phyloP scores from a whole-genome alignment of 2,113 vertebrate genomes.

The Xenopus borealis region DNA sequence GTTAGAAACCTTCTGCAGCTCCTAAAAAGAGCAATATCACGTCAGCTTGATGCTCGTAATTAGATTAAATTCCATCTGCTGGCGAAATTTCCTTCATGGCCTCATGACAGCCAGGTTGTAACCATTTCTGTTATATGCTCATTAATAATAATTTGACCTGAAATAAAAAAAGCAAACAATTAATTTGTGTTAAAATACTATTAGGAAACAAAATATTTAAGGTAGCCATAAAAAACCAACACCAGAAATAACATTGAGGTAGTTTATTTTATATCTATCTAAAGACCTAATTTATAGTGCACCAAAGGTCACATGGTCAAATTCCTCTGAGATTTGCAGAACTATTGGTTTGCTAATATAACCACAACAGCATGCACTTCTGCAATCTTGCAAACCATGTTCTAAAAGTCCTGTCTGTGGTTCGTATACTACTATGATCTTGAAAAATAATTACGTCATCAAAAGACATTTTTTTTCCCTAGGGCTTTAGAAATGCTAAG shows the following conservation, averaged over 20 bases:
- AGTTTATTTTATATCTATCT: not conserved
- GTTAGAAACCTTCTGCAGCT: constrained; percentile 34
- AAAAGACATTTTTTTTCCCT: constrained; percentile 2
- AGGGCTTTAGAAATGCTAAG: not conserved
- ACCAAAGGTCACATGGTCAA: constrained; percentile 15
- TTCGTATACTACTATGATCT: constrained; percentile 15
- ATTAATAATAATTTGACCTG: constrained; percentile 18
- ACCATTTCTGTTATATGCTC: constrained; percentile 12
- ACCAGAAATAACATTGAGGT: not conserved
- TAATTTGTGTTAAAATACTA: no score
- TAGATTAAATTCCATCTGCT: constrained; percentile 57
- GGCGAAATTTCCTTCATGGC: not conserved
- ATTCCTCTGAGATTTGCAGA: constrained; percentile 22
- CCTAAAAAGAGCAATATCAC: constrained; percentile 3
- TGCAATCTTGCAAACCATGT: constrained; percentile 17
- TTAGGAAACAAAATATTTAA: no score
- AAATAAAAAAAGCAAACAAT: not conserved
- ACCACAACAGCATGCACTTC: constrained; percentile 42
- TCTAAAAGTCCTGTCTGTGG: constrained; percentile 16
- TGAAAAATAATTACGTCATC: not conserved
- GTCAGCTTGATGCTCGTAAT: constrained; percentile 37
- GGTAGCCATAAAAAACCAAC: no score
- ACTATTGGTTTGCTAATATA: constrained; percentile 20
- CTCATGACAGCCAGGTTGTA: not conserved
- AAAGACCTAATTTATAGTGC: not conserved